A percentile compares a stretch with the other conserved stretches of the same genome.
Evolutionary conservation across 2,113 vertebrate genomes (phyloP).

Genomic region (Hiodon tergisus): DNA sequence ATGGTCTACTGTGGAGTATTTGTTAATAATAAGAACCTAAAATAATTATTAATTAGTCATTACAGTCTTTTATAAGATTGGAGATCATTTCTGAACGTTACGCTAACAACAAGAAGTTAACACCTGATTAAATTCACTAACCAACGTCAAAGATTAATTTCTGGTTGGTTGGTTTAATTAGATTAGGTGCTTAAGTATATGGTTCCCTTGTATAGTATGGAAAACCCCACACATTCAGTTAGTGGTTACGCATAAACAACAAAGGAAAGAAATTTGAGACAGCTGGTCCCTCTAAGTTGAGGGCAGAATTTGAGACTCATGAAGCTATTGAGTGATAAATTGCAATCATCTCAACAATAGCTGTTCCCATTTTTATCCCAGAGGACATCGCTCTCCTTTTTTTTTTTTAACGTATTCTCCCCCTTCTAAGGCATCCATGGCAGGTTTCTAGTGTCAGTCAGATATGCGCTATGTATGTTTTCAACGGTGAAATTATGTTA

Average conservation of each 20-base stretch:
- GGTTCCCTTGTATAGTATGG: slow-evolving; percentile 12
- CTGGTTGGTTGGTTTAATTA: background rate
- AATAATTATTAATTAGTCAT: no score
- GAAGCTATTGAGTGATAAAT: slow-evolving; percentile 30
- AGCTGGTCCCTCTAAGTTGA: slow-evolving; percentile 15
- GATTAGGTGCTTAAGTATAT: background rate
- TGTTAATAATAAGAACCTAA: no score
- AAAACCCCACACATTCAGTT: slow-evolving; percentile 22
- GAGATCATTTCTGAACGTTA: no score
- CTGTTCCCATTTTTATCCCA: slow-evolving; percentile 20
- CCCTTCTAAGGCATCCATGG: background rate
- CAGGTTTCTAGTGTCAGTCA: slow-evolving; percentile 5
- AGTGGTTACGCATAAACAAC: slow-evolving; percentile 30
- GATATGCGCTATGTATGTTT: background rate
- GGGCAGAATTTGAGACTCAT: slow-evolving; percentile 26
- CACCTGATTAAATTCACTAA: background rate
- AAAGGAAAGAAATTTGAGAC: slow-evolving; percentile 28
- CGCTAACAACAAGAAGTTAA: background rate
- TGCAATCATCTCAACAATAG: slow-evolving; percentile 25
- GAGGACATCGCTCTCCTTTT: background rate
- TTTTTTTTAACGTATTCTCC: slow-evolving; percentile 5
- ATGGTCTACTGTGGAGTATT: no score
- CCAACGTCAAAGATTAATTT: background rate
- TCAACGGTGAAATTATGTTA: background rate
- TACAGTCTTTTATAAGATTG: no score